A percentile compares a stretch with the other conserved stretches of the same genome.
Conservation (phyloP, 2,888 invertebrate species). For the Seira ritae region DNA sequence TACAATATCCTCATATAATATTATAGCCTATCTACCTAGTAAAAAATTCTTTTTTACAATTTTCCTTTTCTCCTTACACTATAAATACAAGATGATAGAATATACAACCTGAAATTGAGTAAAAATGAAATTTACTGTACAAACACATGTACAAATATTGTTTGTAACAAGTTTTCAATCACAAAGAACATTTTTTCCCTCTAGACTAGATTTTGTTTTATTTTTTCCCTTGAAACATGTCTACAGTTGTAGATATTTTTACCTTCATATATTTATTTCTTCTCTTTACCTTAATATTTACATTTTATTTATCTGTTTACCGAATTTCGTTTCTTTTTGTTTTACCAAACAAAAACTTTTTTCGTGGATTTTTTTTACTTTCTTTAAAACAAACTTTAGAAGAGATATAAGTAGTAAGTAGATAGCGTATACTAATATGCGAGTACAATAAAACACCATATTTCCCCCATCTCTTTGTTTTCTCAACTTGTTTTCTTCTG, state of each 20-base stretch:
- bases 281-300: slow-evolving; percentile 35
- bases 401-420: too few relatives aligned
- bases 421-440: slow-evolving; percentile 46
- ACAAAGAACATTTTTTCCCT: slow-evolving; percentile 45
- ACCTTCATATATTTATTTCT: not conserved
- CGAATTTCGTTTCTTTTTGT: too few relatives aligned
- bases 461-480: not conserved
- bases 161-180: slow-evolving; percentile 48
- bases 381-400: too few relatives aligned
- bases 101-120: too few relatives aligned
- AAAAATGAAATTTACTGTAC: slow-evolving; percentile 28
- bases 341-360: slow-evolving; percentile 15
- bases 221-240: slow-evolving; percentile 10
- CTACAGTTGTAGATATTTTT: slow-evolving; percentile 14
- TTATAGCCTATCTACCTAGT: too few relatives aligned
- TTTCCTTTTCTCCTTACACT: too few relatives aligned
- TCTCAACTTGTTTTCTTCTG: slow-evolving; percentile 45
- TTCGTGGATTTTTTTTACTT: slow-evolving; percentile 24
- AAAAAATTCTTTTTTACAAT: too few relatives aligned
- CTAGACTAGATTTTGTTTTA: slow-evolving; percentile 47
- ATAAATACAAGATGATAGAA: too few relatives aligned
- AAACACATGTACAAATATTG: slow-evolving; percentile 20
- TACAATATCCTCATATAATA: too few relatives aligned
- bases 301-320: slow-evolving; percentile 34
- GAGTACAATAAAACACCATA: slow-evolving; percentile 17